phyloP scores from a whole-genome alignment of 1,140 invertebrate species.

The Lepidurus packardi region DNA sequence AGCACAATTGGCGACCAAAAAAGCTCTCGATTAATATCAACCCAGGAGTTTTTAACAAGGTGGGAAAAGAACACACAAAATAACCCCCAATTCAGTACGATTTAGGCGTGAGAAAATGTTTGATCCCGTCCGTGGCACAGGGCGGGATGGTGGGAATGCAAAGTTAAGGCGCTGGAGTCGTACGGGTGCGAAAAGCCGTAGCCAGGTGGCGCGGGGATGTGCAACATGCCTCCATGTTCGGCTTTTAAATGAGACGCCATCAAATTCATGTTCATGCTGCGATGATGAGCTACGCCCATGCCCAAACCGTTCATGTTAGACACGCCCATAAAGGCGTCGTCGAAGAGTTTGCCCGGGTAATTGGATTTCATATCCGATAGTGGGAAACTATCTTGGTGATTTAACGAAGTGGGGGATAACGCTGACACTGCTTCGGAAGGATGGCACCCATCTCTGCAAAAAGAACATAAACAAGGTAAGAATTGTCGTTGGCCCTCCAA shows the following conservation, averaged over 20 bases:
- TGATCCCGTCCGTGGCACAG: slow-evolving; percentile 31
- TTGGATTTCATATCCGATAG: slow-evolving; percentile 25
- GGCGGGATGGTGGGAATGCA: slow-evolving; percentile 24
- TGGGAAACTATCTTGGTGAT: background rate
- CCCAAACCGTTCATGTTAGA: background rate
- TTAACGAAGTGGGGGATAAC: background rate
- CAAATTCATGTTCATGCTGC: slow-evolving; percentile 25
- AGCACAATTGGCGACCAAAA: background rate
- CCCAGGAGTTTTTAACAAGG: background rate
- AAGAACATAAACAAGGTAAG: background rate
- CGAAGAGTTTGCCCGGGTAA: slow-evolving; percentile 22
- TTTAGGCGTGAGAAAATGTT: slow-evolving; percentile 31
- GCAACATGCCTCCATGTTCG: slow-evolving; percentile 17
- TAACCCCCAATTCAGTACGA: background rate
- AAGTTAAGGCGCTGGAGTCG: slow-evolving; percentile 5
- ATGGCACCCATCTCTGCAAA: slow-evolving; percentile 5
- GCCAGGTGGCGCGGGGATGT: slow-evolving; percentile 26
- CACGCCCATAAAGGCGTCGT: slow-evolving; percentile 3
- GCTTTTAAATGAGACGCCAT: slow-evolving; percentile 27
- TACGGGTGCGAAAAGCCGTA: slow-evolving; percentile 26
- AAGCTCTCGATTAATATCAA: background rate
- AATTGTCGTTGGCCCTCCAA: no score
- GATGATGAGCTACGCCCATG: slow-evolving; percentile 9
- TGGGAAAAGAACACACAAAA: slow-evolving; percentile 22
- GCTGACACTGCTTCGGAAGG: background rate